Base-by-base conservation (phyloP, 2,113 vertebrate genomes). In the Tragelaphus scriptus region DNA sequence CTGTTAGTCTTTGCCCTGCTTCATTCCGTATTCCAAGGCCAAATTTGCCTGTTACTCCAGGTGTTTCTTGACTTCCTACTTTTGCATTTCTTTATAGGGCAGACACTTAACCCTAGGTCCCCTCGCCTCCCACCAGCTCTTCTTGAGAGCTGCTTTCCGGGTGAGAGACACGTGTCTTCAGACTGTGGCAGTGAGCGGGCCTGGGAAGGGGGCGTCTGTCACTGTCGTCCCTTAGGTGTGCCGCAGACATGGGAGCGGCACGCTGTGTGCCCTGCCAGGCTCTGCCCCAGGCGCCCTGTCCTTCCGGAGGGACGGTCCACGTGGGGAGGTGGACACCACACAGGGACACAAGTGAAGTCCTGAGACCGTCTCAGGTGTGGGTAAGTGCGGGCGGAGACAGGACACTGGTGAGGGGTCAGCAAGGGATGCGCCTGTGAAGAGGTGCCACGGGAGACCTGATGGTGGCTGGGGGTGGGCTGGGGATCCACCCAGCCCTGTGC, bases 351-450 rank as follows among this genome's bases (percentile, higher is more conserved):
- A 47, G 25, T 21, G 65, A 32, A 23, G 44, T 47, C 36, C 85
- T 17, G 71, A 49, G 53, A 23, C 2, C 1, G 2, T 21, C 26
- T 56, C 88, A 71, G 79, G 19, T 47, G 49, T 6, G 21, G 36
- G 7, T 25, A 15, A 7, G 36, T 30, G 40, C 6, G 75, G 56
- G 71, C 1, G 2, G 53, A 68, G 71, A 55, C 17, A 19, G 28
- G 71, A 53, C 1, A 2, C 5, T 0, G 11, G n/a, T 13, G 26
- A 44, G 2, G 2, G 21, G 7, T 17, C 3, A 19, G 6, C 3
- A 5, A 44, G 75, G 47, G 55, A 21, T 30, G 14, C 1, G 30
- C 61, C 85, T 21, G 47, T 13, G 21, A 86, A 49, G 53, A 71
- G 61, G 80, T 17, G 59, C 28, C 53, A 49, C 17, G 11, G 58